Percentiles rank a stretch among this genome's conserved stretches.
Conservation (phyloP, 37 sponge, comb jelly and placozoan genomes). For the Geodia barretti region DNA sequence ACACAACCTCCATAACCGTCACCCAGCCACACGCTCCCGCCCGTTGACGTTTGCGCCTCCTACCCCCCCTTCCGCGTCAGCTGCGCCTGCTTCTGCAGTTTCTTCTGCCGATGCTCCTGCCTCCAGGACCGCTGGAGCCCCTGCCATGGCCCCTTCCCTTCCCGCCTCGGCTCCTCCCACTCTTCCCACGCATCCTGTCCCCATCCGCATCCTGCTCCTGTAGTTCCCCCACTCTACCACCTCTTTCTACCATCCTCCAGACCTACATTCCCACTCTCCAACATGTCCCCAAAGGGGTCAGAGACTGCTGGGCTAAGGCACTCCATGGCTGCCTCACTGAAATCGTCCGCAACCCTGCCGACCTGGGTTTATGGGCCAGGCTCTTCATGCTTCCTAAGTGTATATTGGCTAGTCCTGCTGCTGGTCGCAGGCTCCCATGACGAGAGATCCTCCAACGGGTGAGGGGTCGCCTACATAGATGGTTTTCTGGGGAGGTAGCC, state of each 20-base stretch:
- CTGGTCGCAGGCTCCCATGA: no score
- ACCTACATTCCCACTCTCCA: slow-evolving; percentile 1
- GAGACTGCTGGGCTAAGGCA: background rate
- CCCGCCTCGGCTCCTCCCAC: background rate
- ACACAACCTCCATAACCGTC: no score
- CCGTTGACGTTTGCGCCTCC: no score
- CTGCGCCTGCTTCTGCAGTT: no score
- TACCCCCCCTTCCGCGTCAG: no score
- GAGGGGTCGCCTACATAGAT: no score
- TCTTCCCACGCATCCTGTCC: background rate
- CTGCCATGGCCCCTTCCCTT: background rate
- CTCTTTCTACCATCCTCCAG: background rate
- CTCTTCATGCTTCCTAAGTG: background rate
- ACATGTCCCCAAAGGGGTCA: slow-evolving; percentile 15
- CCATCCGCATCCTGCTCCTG: background rate
- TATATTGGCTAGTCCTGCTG: background rate
- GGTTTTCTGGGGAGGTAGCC: no score
- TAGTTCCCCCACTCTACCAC: background rate
- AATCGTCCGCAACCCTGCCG: background rate
- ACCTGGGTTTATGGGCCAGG: background rate
- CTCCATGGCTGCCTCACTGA: background rate
- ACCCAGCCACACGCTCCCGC: no score
- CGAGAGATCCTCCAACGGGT: no score
- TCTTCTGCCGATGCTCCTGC: no score
- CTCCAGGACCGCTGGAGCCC: no score